Base-by-base conservation (phyloP, 2,888 invertebrate species). In the Empis livida region DNA sequence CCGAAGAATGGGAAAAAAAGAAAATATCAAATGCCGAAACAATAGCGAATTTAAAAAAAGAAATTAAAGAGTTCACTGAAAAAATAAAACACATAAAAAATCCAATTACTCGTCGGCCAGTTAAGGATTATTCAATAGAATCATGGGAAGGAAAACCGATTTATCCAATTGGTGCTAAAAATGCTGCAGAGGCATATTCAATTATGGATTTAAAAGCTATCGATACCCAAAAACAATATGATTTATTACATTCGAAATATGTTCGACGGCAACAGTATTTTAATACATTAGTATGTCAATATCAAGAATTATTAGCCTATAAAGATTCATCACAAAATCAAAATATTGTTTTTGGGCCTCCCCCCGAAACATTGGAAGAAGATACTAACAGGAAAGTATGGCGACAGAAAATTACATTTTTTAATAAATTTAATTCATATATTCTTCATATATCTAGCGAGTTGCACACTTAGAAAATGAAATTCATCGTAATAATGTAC, bases 1-100 rank as follows among this genome's bases (percentile, higher is more conserved):
- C 79, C 56, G 88, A 88, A 63, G 85, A 87, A 62, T 83, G 82
- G 64, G 84, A 86, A 59, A 77, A 79, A 6, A 84, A 83, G 60
- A 80, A 79, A 54, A 80, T 80, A 57, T 76, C 78, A 51, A 84
- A 85, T 61, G 72, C 74, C 48, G 83, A 85, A 47, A 77, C 80
- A 48, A 83, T 89, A 52, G 65, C 75, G 23, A 74, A 77, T 5
- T 64, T 89, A 20, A 89, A 87, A 64, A 84, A 80, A 57, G 83
- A 84, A 57, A 79, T 86, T 43, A 80, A 79, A 54, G 70, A 78
- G 48, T 64, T 84, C 14, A 72, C 80, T 1, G 60, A 70, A 11
- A 77, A 80, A 57, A 70, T 84, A 45, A 61, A 61, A 51, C 56
- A 57, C 3, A 49, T 68, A 17, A 62, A 66, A 10, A 66, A 68